phyloP scores from a whole-genome alignment of 2,797 vertebrate genomes.

The Semotilus atromaculatus region DNA sequence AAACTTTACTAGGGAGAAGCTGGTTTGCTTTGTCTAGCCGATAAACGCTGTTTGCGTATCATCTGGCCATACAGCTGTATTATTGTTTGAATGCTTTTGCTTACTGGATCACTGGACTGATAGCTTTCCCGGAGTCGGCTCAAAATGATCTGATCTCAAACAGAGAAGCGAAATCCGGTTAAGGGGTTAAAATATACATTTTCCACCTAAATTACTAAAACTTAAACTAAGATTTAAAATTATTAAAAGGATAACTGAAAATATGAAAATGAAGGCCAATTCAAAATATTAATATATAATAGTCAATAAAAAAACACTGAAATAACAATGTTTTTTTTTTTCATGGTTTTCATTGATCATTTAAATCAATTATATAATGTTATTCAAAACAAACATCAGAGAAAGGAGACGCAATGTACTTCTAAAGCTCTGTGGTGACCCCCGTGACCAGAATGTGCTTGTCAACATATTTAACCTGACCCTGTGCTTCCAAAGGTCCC shows the following conservation, averaged over 20 bases:
- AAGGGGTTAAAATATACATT: too few relatives aligned
- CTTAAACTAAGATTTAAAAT: background rate
- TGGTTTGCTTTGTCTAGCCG: too few relatives aligned
- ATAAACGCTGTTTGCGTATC: too few relatives aligned
- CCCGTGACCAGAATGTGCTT: background rate
- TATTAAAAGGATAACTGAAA: background rate
- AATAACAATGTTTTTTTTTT: background rate
- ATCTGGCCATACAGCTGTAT: too few relatives aligned
- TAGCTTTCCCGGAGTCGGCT: too few relatives aligned
- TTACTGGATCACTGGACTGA: too few relatives aligned
- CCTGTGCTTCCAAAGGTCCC: background rate
- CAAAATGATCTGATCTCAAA: too few relatives aligned
- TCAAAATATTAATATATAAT: background rate
- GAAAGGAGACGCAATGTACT: background rate
- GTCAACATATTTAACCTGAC: background rate
- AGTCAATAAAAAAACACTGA: background rate
- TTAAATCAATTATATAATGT: background rate
- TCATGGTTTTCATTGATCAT: background rate
- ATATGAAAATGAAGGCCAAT: background rate
- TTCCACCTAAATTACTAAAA: background rate
- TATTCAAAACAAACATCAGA: background rate
- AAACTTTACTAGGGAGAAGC: too few relatives aligned
- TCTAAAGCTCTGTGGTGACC: background rate
- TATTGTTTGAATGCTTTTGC: too few relatives aligned
- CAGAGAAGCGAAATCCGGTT: too few relatives aligned